These are phyloP conservation scores for Hoplostethus atlanticus DNA, from an alignment of 2,797 vertebrate genomes.

Conservation along the genomic window DNA sequence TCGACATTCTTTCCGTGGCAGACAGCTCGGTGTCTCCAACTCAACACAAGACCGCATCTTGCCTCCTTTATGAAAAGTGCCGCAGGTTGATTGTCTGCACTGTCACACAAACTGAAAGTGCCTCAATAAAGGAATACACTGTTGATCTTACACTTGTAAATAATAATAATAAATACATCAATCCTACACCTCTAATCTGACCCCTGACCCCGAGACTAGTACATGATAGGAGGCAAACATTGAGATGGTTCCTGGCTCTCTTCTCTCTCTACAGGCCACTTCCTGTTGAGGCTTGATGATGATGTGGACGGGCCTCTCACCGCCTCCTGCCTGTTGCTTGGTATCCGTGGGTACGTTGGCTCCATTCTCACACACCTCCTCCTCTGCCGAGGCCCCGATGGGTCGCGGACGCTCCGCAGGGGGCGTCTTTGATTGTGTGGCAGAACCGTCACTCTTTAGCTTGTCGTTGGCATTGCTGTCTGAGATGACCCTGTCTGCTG, in stretches of 20 bases:
- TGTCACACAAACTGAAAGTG: constrained; percentile 25
- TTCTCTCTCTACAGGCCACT: constrained; percentile 57
- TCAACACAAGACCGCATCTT: constrained; percentile 4
- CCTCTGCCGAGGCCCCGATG: constrained; percentile 82
- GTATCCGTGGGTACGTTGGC: constrained; percentile 45
- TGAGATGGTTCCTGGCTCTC: constrained; percentile 64
- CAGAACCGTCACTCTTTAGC: constrained; percentile 72
- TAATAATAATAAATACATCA: constrained; percentile 8
- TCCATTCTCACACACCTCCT: constrained; percentile 68
- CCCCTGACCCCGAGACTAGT: constrained; percentile 30
- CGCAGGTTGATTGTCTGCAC: constrained; percentile 19
- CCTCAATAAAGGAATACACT: constrained; percentile 28
- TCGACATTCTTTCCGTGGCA: constrained; percentile 5
- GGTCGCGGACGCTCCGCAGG: constrained; percentile 79
- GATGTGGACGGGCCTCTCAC: constrained; percentile 82
- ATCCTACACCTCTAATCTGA: not conserved
- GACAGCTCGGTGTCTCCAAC: constrained; percentile 7
- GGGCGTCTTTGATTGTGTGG: constrained; percentile 61
- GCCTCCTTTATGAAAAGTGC: too few relatives aligned
- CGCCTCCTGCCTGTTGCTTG: constrained; percentile 54
- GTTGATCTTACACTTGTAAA: constrained; percentile 26
- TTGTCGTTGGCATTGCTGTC: constrained; percentile 69
- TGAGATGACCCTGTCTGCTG: constrained; percentile 73
- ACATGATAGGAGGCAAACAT: constrained; percentile 76
- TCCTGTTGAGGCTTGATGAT: constrained; percentile 80